phyloP scores from a whole-genome alignment of 2,888 invertebrate species.

The Molanna angustata region DNA sequence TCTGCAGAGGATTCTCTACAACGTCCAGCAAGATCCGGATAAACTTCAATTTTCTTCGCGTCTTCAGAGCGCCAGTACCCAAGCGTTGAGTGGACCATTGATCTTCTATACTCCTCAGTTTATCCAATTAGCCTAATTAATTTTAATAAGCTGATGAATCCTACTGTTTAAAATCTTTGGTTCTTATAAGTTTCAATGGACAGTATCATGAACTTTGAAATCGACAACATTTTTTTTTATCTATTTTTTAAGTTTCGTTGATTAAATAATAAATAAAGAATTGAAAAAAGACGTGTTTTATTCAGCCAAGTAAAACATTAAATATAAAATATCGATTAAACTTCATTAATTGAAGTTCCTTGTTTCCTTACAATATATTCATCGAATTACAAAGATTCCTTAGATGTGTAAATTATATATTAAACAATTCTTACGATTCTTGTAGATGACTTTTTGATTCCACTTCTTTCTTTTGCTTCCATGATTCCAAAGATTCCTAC shows the following conservation, averaged over 20 bases:
- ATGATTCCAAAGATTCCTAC: too few relatives aligned
- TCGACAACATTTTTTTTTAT: not conserved
- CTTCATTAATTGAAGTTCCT: too few relatives aligned
- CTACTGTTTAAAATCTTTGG: not conserved
- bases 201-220: not conserved
- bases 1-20: slow-evolving; percentile 22
- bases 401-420: too few relatives aligned
- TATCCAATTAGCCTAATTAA: slow-evolving; percentile 11
- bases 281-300: too few relatives aligned
- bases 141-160: not conserved
- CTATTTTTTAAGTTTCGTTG: not conserved
- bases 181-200: not conserved
- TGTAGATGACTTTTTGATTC: too few relatives aligned
- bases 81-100: slow-evolving; percentile 14
- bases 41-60: slow-evolving; percentile 26
- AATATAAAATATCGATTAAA: too few relatives aligned
- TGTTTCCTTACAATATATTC: too few relatives aligned
- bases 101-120: slow-evolving; percentile 22
- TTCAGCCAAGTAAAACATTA: too few relatives aligned
- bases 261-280: not conserved
- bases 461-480: too few relatives aligned
- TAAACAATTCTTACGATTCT: too few relatives aligned
- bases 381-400: too few relatives aligned
- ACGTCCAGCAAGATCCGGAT: slow-evolving; percentile 21
- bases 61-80: slow-evolving; percentile 16